phyloP scores from a whole-genome alignment of 92 coral and sea anemone species.

The Phymanthus crucifer region DNA sequence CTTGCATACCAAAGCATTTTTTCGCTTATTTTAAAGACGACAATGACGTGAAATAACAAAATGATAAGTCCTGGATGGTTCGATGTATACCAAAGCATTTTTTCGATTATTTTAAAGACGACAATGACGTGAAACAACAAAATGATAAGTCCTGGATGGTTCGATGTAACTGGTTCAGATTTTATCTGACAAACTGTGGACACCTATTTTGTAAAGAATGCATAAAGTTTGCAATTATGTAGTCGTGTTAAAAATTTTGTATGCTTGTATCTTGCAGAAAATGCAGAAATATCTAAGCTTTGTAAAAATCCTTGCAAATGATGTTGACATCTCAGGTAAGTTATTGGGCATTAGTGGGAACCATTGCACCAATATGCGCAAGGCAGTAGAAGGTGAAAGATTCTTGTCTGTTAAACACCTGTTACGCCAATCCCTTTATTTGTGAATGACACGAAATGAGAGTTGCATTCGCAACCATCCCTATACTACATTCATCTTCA shows the following conservation, averaged over 20 bases:
- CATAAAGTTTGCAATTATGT: conserved; percentile 48
- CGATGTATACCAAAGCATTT: too few relatives aligned
- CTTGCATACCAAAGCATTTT: background rate
- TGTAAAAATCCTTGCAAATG: conserved; percentile 80
- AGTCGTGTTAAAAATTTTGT: too few relatives aligned
- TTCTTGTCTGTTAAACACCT: too few relatives aligned
- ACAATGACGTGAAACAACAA: background rate
- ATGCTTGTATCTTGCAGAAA: conserved; percentile 39
- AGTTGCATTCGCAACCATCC: background rate
- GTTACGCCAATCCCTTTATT: too few relatives aligned
- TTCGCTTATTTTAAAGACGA: too few relatives aligned
- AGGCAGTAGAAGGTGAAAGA: too few relatives aligned
- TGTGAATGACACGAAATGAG: too few relatives aligned
- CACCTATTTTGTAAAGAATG: conserved; percentile 95
- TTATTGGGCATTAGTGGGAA: too few relatives aligned
- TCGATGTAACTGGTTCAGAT: conserved; percentile 90
- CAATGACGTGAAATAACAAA: too few relatives aligned
- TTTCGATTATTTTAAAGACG: background rate
- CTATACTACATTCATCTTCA: background rate
- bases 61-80: too few relatives aligned
- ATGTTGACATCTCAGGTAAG: conserved; percentile 78
- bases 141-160: conserved; percentile 83
- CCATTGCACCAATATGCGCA: too few relatives aligned
- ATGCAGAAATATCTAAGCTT: conserved; percentile 70
- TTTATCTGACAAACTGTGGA: conserved; percentile 92